Base-by-base conservation (phyloP, 2,113 vertebrate species). In the Microcebus jonahi region DNA sequence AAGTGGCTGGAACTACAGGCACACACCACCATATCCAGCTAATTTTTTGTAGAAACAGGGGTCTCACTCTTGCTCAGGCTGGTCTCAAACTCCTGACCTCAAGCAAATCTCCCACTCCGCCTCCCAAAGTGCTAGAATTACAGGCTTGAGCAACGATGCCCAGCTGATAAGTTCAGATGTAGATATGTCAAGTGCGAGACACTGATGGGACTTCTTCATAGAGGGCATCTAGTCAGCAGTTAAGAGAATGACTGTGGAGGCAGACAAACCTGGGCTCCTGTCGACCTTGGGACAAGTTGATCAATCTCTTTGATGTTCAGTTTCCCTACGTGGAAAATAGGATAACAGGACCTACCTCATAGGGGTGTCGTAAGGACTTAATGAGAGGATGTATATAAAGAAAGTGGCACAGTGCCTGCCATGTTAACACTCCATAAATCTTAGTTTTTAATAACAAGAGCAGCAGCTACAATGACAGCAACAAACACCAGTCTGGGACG, bases 281-380 rank as follows among this genome's bases (percentile, higher is more conserved):
- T 75, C 92, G 53, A 90, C 59, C 79, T 90, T 59, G 65, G 61
- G 92, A 73, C 68, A 89, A 90, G 42, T 55, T 81, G 50, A 88
- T 90, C 61, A 83, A 88, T 80, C 34, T 88, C 20, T 70, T 45
- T 87, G 82, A 59, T 87, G 50, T 68, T 94, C 76, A 34, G 84
- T 86, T 77, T 91, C 59, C 76, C 89, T 94, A 95, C 93, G 65
- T 86, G 85, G n/a, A 93, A 95, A 91, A 80, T 75, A n/a, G 67
- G 36, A 73, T 86, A 88, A 85, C 8, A 88, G 45, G 76, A 53
- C 65, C 55, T 93, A 95, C 17, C 36, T 95, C 91, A 79, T 25
- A 55, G 89, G 59, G 36, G 68, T 68, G 4, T 48, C 91, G 34
- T 87, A 50, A 86, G 79, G 83, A 57, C 82, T 97, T 97, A 91